Evolutionary conservation across 2,797 vertebrate species (phyloP).

Genomic region (Dendrocincla tyrannina): DNA sequence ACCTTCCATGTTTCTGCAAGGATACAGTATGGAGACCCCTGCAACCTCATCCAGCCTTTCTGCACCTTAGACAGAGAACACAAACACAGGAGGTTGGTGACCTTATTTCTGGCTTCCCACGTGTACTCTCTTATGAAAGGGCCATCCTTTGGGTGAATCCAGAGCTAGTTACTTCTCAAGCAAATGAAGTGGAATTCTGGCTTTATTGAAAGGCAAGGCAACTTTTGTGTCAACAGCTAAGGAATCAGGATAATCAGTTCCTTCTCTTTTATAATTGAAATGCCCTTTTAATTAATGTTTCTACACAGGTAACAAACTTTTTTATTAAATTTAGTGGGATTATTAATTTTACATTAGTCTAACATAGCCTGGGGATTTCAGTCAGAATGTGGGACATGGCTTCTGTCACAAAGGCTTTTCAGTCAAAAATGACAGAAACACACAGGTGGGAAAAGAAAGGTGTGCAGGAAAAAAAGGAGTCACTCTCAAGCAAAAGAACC

Average conservation of each 20-base stretch:
- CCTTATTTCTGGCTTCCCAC: not conserved
- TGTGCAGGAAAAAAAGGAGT: not conserved
- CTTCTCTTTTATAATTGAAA: not conserved
- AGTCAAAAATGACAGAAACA: not conserved
- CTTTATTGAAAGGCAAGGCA: not conserved
- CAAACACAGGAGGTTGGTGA: not conserved
- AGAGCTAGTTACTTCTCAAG: not conserved
- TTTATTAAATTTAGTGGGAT: not conserved
- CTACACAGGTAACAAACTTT: not conserved
- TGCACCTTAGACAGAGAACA: not conserved
- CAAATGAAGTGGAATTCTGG: not conserved
- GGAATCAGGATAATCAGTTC: not conserved
- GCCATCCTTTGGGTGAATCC: not conserved
- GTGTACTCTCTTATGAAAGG: not conserved
- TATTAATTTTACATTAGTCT: not conserved
- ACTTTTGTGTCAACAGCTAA: not conserved
- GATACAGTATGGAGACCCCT: not conserved
- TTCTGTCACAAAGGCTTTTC: not conserved
- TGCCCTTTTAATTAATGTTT: not conserved
- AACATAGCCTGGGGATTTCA: not conserved
- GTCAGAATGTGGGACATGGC: not conserved
- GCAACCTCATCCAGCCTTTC: not conserved
- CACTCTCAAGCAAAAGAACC: not conserved
- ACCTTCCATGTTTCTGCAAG: not conserved
- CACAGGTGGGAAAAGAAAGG: not conserved